phyloP scores from a whole-genome alignment of 2,797 vertebrate species.

The Lepus oiostolus region DNA sequence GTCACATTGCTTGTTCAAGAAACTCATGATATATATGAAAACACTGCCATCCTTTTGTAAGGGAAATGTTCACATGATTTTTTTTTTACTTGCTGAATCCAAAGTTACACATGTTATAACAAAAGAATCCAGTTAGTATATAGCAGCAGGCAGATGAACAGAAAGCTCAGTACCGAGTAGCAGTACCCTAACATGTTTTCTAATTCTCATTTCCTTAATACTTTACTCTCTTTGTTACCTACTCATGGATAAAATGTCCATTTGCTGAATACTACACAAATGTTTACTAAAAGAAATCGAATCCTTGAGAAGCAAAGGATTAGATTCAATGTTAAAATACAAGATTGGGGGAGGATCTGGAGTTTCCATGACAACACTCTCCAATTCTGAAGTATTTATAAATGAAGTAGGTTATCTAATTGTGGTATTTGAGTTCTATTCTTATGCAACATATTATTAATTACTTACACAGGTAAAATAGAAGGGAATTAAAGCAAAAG shows the following conservation, averaged over 20 bases:
- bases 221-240: neutral
- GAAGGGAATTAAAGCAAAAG: constrained; percentile 15
- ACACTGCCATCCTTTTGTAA: neutral
- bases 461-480: neutral
- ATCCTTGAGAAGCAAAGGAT: neutral
- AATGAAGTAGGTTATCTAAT: neutral
- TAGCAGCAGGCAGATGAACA: neutral
- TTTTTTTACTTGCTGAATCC: neutral
- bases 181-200: neutral
- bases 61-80: neutral
- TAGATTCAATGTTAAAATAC: neutral
- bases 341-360: neutral
- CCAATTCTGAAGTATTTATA: neutral
- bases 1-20: neutral
- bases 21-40: neutral
- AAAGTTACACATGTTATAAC: neutral
- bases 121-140: neutral
- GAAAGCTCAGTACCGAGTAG: too few relatives aligned
- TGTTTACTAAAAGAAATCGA: constrained; percentile 15
- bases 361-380: neutral
- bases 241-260: neutral
- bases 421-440: neutral
- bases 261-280: constrained; percentile 2
- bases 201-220: neutral
- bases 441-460: neutral